Conservation (phyloP, 1,140 invertebrate genomes). For the Limonius californicus region DNA sequence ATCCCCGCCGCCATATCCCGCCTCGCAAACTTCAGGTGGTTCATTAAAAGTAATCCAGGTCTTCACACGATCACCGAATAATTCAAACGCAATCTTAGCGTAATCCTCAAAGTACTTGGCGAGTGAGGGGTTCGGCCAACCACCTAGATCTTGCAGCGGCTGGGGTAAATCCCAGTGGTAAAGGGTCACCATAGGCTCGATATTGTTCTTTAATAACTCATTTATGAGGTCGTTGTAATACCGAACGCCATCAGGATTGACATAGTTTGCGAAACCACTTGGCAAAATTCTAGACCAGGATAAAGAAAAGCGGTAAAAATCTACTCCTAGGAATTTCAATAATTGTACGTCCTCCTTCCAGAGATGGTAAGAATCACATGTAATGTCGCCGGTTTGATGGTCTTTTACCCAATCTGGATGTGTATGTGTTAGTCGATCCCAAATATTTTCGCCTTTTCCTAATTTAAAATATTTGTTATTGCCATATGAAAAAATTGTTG, state of each 20-base stretch:
- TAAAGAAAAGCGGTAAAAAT: slow-evolving; percentile 54
- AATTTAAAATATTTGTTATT: not conserved
- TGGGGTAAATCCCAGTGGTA: slow-evolving; percentile 40
- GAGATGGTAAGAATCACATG: slow-evolving; percentile 65
- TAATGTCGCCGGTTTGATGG: slow-evolving; percentile 56
- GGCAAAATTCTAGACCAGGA: slow-evolving; percentile 59
- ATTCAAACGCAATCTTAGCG: slow-evolving; percentile 31
- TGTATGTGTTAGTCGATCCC: slow-evolving; percentile 44
- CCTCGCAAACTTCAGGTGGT: slow-evolving; percentile 40
- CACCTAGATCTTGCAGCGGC: slow-evolving; percentile 41
- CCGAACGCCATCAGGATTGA: slow-evolving; percentile 51
- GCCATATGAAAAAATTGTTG: not conserved
- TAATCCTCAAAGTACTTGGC: slow-evolving; percentile 42
- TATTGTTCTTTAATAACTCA: slow-evolving; percentile 46
- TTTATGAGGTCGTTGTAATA: slow-evolving; percentile 56
- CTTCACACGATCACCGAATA: slow-evolving; percentile 44
- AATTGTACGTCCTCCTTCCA: slow-evolving; percentile 62
- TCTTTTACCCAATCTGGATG: slow-evolving; percentile 38
- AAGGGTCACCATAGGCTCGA: slow-evolving; percentile 57
- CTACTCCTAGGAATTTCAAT: slow-evolving; percentile 54
- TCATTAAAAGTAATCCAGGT: slow-evolving; percentile 48
- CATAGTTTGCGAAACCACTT: slow-evolving; percentile 46
- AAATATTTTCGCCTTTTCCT: slow-evolving; percentile 43
- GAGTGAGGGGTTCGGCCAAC: slow-evolving; percentile 41
- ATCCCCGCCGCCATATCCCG: slow-evolving; percentile 41